phyloP scores from a whole-genome alignment of 2,888 invertebrate genomes.

The Ametastegia equiseti region DNA sequence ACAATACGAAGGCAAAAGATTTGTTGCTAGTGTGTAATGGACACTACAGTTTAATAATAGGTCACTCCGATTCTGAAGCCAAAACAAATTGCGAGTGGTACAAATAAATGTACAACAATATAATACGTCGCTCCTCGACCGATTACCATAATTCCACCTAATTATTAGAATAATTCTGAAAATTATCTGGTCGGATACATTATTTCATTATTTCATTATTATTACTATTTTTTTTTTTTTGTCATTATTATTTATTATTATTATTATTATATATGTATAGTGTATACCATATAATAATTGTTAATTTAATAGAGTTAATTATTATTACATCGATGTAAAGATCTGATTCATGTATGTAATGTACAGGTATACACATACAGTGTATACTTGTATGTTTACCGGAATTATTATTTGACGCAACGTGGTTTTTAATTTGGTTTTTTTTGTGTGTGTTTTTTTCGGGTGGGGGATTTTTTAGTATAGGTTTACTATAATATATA shows the following conservation, averaged over 20 bases:
- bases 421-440: not conserved
- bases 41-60: slow-evolving; percentile 44
- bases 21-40: slow-evolving; percentile 30
- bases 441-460: not conserved
- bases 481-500: slow-evolving; percentile 63
- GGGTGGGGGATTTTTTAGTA: not conserved
- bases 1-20: slow-evolving; percentile 26
- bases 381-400: too few relatives aligned
- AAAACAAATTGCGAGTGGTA: slow-evolving; percentile 25
- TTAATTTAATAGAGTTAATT: not conserved
- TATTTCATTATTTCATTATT: not conserved
- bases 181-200: not conserved
- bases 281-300: slow-evolving; percentile 13
- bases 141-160: not conserved
- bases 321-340: slow-evolving; percentile 28
- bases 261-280: too few relatives aligned
- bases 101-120: not conserved
- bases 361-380: too few relatives aligned
- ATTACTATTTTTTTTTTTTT: too few relatives aligned
- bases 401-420: not conserved
- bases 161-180: not conserved
- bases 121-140: too few relatives aligned
- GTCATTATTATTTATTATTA: too few relatives aligned
- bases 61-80: slow-evolving; percentile 31
- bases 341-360: not conserved